Conservation (phyloP, 2,113 vertebrate species). For the Heterochromis multidens region DNA sequence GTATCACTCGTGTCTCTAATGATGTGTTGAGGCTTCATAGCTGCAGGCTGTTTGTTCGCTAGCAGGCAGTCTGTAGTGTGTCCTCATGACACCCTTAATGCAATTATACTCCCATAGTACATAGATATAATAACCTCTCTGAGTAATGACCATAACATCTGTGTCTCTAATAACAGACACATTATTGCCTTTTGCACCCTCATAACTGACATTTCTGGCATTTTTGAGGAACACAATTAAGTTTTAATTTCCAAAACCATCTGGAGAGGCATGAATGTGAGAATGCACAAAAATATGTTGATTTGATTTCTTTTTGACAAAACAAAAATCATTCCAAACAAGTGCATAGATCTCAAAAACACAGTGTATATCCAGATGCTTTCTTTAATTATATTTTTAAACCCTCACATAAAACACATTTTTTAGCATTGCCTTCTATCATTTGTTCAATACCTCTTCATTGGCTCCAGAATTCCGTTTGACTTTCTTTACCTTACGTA, state of each 20-base stretch:
- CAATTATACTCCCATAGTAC: slow-evolving; percentile 6
- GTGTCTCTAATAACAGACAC: neutral
- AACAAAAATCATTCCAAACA: neutral
- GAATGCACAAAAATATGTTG: neutral
- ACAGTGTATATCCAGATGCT: neutral
- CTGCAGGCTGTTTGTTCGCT: slow-evolving; percentile 33
- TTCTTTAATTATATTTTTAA: neutral
- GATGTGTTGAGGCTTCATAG: slow-evolving; percentile 1
- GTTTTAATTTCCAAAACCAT: neutral
- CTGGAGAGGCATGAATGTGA: neutral
- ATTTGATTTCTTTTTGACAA: neutral
- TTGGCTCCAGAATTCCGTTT: neutral
- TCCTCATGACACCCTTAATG: slow-evolving; percentile 8
- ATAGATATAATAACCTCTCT: slow-evolving; percentile 16
- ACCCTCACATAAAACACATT: neutral
- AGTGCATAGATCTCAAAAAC: neutral
- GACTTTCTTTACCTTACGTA: neutral
- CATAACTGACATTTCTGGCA: neutral
- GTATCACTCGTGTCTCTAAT: slow-evolving; percentile 24
- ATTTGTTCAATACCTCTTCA: neutral
- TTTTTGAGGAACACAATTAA: neutral
- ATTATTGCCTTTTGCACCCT: neutral
- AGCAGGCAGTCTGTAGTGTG: neutral
- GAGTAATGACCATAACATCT: neutral
- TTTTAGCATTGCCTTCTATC: neutral